Percentiles rank a stretch among this genome's conserved stretches.
These are phyloP conservation scores for Phoebastria nigripes DNA, from an alignment of 2,797 vertebrate genomes.

Conservation along the genomic window DNA sequence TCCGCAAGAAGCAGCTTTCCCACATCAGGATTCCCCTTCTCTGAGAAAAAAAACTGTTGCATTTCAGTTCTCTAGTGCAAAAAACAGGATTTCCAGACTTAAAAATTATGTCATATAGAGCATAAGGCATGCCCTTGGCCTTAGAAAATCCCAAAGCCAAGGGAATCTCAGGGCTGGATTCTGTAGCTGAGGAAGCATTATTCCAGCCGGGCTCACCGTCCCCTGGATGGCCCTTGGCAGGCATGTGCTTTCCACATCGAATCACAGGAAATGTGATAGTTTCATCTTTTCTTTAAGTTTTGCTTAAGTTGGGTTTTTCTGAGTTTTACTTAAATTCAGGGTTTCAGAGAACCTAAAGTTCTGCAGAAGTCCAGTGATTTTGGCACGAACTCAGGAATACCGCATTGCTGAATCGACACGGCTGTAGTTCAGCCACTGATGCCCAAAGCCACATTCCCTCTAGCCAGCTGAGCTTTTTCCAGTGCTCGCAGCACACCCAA, in stretches of 20 bases:
- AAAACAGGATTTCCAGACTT: neutral
- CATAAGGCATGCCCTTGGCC: neutral
- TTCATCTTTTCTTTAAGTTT: neutral
- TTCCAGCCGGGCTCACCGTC: neutral
- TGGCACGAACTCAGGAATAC: neutral
- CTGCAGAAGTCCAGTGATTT: neutral
- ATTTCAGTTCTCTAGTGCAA: neutral
- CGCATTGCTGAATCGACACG: neutral
- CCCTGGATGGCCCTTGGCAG: neutral
- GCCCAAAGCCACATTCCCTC: neutral
- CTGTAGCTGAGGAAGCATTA: neutral
- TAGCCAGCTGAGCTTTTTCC: neutral
- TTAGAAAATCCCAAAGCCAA: neutral
- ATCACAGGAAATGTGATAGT: neutral
- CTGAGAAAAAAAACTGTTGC: neutral
- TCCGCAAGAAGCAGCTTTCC: neutral
- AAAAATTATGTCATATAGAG: neutral
- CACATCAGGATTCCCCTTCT: neutral
- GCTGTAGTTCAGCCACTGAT: neutral
- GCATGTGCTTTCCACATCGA: neutral
- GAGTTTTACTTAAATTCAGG: neutral
- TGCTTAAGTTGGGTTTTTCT: neutral
- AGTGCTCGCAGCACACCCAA: conserved; percentile 15
- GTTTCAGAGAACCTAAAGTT: neutral
- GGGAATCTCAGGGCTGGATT: neutral